Base-by-base conservation (phyloP, 2,113 vertebrate species). In the Mohoua ochrocephala region DNA sequence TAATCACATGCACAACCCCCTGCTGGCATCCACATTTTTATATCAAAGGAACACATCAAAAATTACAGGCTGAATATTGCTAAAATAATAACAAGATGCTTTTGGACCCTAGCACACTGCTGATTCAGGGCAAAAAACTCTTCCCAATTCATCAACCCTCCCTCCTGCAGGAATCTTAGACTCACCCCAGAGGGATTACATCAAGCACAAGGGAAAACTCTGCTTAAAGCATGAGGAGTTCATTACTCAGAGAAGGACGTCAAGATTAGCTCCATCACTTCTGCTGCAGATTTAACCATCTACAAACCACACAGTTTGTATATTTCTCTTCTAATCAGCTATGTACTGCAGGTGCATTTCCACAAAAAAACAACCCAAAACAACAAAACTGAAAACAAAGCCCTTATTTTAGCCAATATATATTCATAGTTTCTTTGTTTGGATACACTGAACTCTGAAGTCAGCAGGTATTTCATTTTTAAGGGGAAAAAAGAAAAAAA, bases 341-440 rank as follows among this genome's bases (percentile, higher is more conserved):
- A 28, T 6, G 23, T 30, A 73, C 24, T 76, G 26, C 28, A 69
- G 37, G 20, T 80, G 42, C 27, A 86, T 13, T 85, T 88, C 24
- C 65, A 49, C 31, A 63, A 87, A 69, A 50, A 35, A 23, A 27
- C 17, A 42, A 24, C 6, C 9, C 30, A 27, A 77, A 76, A 4
- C 19, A 53, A 33, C 33, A 54, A 53, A 70, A 65, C 9, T 0
- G 2, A 73, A 47, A 22, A 11, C 9, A n/a, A 39, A 15, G 3
- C 18, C 14, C 92, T 93, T 79, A 95, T 95, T 91, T 96, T 83
- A 91, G 81, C 26, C 84, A 94, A 95, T 95, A 91, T 91, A 83
- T 89, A 96, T 94, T 94, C 87, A 95, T 57, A 24, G 79, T 15
- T 79, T 93, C 57, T 70, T 87, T 93, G 39, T 79, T 41, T 80